phyloP scores from a whole-genome alignment of 2,797 vertebrate species.

The Malurus leucopterus region DNA sequence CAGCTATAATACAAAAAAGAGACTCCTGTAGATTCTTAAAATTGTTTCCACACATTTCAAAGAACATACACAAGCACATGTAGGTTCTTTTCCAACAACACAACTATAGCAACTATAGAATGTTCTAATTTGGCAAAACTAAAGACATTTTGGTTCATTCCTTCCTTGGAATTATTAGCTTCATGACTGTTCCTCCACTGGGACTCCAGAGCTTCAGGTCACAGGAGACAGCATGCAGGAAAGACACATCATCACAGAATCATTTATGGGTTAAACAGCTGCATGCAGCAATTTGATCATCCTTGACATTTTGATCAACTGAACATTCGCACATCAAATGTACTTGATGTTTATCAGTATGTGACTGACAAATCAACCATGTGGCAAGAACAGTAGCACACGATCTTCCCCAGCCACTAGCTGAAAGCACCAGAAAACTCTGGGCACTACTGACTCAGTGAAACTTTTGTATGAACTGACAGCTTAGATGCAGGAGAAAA shows the following conservation, averaged over 20 bases:
- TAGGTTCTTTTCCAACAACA: not conserved
- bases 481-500: not conserved
- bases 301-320: not conserved
- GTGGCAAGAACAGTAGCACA: not conserved
- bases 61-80: not conserved
- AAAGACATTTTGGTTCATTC: not conserved
- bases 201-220: not conserved
- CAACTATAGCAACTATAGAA: not conserved
- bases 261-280: not conserved
- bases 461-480: not conserved
- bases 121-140: not conserved
- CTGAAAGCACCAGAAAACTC: not conserved
- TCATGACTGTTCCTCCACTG: not conserved
- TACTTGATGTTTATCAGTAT: not conserved
- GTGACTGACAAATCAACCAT: not conserved
- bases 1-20: not conserved
- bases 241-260: fast-evolving
- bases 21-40: not conserved
- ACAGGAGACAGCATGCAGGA: not conserved
- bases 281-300: not conserved
- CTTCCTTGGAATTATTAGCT: not conserved
- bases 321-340: not conserved
- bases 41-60: not conserved
- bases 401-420: not conserved
- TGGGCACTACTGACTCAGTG: not conserved